Base-by-base conservation (phyloP, 1,140 invertebrate species). In the Drosophila ambigua region DNA sequence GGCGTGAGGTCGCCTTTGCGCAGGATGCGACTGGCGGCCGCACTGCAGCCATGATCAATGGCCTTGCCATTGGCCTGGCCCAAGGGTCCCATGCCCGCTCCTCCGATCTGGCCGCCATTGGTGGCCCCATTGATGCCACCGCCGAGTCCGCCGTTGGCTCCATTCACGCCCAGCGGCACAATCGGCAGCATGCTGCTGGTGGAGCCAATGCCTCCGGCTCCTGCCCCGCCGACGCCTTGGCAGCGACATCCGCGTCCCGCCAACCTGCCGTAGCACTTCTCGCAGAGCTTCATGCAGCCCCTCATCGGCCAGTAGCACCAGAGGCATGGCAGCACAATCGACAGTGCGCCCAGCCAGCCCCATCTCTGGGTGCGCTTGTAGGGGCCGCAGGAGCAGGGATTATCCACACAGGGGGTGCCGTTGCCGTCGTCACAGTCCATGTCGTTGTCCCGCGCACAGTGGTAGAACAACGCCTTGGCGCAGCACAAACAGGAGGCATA, bases 401-500 rank as follows among this genome's bases (percentile, higher is more conserved):
- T 95, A 92, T 97, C 96, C 72, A 96, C 96, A 90, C 95, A 96
- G 62, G 93, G 93, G 53, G 94, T 94, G 13, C 92, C 92, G 26
- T 93, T 94, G 48, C 93, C 93, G 61, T 95, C 95, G 65, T 95
- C 95, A 65, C 94, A 94, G 79, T 96, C 95, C 69, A 94, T 93
- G 73, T 94, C 94, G 69, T 94, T 94, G 80, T 95, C 94, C 85
- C 96, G 95, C 66, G 95, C 95, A 92, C 97, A 98, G 91, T 98
- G 98, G 92, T 98, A 99, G 92, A 98, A 98, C 31, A 97, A 91
- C 45, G 95, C 97, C 91, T 98, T 98, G 74, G 97, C 97, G 92
- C 97, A 98, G 93, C 97, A 98, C 92, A 98, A 94, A 91, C 98
- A 98, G 63, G 97, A 97, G 53, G 95, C 95, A 91, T 97, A 96